These are phyloP conservation scores for Echiichthys vipera DNA, from an alignment of 2,797 vertebrate species.

Conservation along the genomic window DNA sequence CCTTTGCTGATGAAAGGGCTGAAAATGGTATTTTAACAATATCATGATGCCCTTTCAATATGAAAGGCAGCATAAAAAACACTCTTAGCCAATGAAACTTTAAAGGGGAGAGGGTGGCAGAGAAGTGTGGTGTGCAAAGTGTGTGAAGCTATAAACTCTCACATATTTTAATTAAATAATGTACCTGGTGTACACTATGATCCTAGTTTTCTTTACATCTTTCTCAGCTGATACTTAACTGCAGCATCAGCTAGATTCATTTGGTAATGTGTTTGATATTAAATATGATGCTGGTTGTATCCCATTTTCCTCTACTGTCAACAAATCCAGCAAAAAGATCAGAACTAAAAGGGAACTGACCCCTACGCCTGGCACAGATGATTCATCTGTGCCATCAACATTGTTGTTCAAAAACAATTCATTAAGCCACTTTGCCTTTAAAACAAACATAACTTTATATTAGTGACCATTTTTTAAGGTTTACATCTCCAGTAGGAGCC, in stretches of 20 bases:
- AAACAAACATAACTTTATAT: too few relatives aligned
- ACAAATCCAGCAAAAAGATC: neutral
- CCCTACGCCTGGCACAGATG: neutral
- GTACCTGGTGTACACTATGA: neutral
- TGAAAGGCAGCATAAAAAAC: constrained; percentile 79
- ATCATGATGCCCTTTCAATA: constrained; percentile 85
- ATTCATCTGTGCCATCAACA: neutral
- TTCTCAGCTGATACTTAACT: neutral
- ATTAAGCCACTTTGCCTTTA: neutral
- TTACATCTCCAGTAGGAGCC: neutral
- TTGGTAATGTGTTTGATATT: neutral
- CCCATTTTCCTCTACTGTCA: neutral
- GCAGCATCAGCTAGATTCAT: neutral
- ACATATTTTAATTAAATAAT: constrained; percentile 42
- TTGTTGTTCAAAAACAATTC: neutral
- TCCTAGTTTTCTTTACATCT: neutral
- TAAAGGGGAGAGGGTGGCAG: constrained; percentile 51
- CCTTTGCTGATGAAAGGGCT: constrained; percentile 86
- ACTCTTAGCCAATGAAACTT: constrained; percentile 68
- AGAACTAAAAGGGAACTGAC: neutral
- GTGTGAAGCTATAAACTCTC: constrained; percentile 34
- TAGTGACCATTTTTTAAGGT: neutral
- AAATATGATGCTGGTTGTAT: neutral
- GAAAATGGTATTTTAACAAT: constrained; percentile 88
- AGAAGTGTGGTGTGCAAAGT: constrained; percentile 30